Evolutionary conservation across 2,113 vertebrate genomes (phyloP), one percentile per base, ranked within the genome.

Genomic region (Oxygymnocypris stewartii): DNA sequence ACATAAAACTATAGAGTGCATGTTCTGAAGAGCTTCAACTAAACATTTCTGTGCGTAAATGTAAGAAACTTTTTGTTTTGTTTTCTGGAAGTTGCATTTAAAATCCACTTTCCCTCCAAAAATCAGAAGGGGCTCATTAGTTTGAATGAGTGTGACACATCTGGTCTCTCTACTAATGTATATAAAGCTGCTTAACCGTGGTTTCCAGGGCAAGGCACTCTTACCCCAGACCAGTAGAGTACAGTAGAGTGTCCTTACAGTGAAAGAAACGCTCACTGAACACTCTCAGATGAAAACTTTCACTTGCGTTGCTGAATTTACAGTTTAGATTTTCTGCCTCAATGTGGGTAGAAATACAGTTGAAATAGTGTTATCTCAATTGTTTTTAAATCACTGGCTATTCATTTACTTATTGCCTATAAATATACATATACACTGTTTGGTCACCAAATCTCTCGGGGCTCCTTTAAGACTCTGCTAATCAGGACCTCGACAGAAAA

Each of bases 131-230:
- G n/a, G n/a, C n/a, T n/a, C n/a, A n/a, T n/a, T n/a, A n/a, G n/a
- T n/a, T n/a, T n/a, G n/a, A n/a, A n/a, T n/a, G n/a, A n/a, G n/a
- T n/a, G n/a, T n/a, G n/a, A n/a, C n/a, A n/a, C n/a, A n/a, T n/a
- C n/a, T n/a, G n/a, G n/a, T n/a, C n/a, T n/a, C n/a, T n/a, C n/a
- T n/a, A n/a, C 73, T 75, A 11, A 2, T 44, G 44, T 44, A 42
- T 42, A 74, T 44, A 28, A 6, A 47, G 20, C 18, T 20, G 54
- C 51, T 79, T 61, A 80, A 80, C 35, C 16, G 4, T 0, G 20
- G 78, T 80, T 80, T 80, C 78, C 37, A 63, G 20, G 57, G 78
- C 57, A 80, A 63, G 23, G 59, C n/a, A n/a, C n/a, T n/a, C n/a
- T n/a, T n/a, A n/a, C n/a, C n/a, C n/a, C n/a, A n/a, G n/a, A n/a